Base-by-base conservation (phyloP, 2,888 invertebrate species). In the Pomacea canaliculata region DNA sequence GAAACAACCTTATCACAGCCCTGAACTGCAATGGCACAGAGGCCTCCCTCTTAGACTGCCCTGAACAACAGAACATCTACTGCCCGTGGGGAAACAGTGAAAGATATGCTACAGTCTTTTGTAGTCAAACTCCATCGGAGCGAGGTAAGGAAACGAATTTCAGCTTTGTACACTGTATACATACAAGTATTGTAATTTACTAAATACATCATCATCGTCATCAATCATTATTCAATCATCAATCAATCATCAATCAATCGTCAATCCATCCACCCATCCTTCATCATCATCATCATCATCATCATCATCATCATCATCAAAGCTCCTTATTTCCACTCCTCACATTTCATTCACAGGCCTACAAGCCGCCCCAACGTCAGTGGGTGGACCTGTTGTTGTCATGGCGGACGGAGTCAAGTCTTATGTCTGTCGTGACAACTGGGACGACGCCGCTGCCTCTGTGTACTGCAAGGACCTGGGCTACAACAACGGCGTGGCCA, bases 11-110 rank as follows among this genome's bases (percentile, higher is more conserved):
- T 76, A 80, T 89, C 23, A 80, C 84, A 23, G 82, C 83, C n/a
- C 80, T 89, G 59, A 84, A 92, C 79, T 95, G 95, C 78, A 82
- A 84, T 0, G 87, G 86, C 1, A 70, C 60, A 10, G 87, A 87
- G 73, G 70, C 71, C 13, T 79, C 83, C 1, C 78, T 86, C 7
- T 81, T 80, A 19, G 67, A 79, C 27, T 86, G 85, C 74, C 76
- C 74, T 5, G 81, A 78, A 70, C 49, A 77, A 19, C 37, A 0
- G 37, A 37, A 37, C 37, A 5, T 37, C 37, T 56, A 12, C 7
- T 72, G 70, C 37, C 27, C 59, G 49, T 80, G 81, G 7, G 81
- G 81, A 3, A 82, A 83, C 69, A 37, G 0, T 3, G 37, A 37
- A 1, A 37, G 37, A 37, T 85, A 85, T 73, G 86, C 85, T n/a